These are phyloP conservation scores for Pollenia griseotomentosa DNA, from an alignment of 2,888 invertebrate species.

Conservation along the genomic window DNA sequence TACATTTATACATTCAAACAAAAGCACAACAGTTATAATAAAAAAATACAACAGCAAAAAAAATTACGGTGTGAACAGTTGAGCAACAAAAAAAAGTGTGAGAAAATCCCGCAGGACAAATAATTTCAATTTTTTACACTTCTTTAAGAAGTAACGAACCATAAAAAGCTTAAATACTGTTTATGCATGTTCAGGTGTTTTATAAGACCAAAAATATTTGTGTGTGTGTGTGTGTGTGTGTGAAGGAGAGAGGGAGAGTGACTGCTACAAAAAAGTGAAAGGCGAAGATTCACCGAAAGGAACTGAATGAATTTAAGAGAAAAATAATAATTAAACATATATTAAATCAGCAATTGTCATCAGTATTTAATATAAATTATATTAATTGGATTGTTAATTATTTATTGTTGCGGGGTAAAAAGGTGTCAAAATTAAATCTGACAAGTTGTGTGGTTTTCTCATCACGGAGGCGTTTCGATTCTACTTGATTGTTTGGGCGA, in stretches of 20 bases:
- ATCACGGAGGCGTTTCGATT: too few species aligned
- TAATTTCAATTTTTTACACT: constrained; percentile 76
- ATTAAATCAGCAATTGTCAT: constrained; percentile 36
- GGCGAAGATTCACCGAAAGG: not conserved
- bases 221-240: not conserved
- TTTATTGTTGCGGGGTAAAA: constrained; percentile 17
- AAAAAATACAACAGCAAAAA: constrained; percentile 23
- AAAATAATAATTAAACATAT: constrained; percentile 25
- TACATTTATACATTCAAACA: not conserved
- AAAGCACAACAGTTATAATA: not conserved
- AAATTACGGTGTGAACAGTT: constrained; percentile 30
- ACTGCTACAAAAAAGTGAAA: not conserved
- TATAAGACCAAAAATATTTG: not conserved
- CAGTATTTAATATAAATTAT: constrained; percentile 21
- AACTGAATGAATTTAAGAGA: constrained; percentile 19
- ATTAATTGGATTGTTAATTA: constrained; percentile 34
- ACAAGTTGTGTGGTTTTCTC: too few species aligned
- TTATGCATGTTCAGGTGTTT: constrained; percentile 61
- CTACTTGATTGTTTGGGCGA: too few species aligned
- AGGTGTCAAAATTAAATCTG: not conserved
- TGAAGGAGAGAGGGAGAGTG: not conserved
- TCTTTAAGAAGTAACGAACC: constrained; percentile 70
- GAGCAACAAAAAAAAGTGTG: constrained; percentile 28
- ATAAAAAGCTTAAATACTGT: constrained; percentile 66
- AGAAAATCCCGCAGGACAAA: constrained; percentile 75